Evolutionary conservation across 2,113 vertebrate species (phyloP), one percentile per base, ranked within the genome.

Genomic region (Formicarius rufipectus): DNA sequence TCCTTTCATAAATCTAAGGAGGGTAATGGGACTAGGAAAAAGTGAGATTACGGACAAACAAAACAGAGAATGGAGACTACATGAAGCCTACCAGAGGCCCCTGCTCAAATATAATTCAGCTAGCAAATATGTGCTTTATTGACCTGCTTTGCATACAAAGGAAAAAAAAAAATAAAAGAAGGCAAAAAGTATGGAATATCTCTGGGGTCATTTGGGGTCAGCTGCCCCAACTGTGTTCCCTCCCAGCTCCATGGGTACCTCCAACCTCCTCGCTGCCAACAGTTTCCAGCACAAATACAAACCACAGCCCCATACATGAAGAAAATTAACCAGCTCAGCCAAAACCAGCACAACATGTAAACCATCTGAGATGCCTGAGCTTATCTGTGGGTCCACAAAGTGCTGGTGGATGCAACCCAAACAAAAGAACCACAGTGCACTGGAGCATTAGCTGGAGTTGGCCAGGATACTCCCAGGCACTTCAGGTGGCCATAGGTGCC

Each of bases 291-390:
- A 47, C 47, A 23, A 23, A 47, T 47, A 21, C 47, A 47, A 47
- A 47, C 22, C 47, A 23, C 23, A 47, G 9, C 22, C 47, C 47
- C 47, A 47, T 47, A 47, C n/a, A 35, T 21, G 19, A 50, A 49
- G 45, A 50, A 69, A 37, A 37, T 27, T 28, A 69, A 28, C 47
- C 30, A 37, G 37, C 45, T 27, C 24, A 72, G 37, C 28, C 49
- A 40, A 53, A 53, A 31, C 28, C 21, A 53, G 49, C 35, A 31
- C 5, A 27, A 37, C 12, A 18, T 9, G 8, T 72, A 39, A 72
- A 24, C 23, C 4, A 0, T 20, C 42, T 64, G 7, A 40, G 15
- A 20, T 59, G 25, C 33, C 21, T 1, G 0, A 11, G 4, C 13
- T 5, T 22, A 8, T 59, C 42, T 52, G 15, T 35, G 33, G 15